Evolutionary conservation across 2,888 invertebrate species (phyloP).

Genomic region (Scaptomyza caliginosa): DNA sequence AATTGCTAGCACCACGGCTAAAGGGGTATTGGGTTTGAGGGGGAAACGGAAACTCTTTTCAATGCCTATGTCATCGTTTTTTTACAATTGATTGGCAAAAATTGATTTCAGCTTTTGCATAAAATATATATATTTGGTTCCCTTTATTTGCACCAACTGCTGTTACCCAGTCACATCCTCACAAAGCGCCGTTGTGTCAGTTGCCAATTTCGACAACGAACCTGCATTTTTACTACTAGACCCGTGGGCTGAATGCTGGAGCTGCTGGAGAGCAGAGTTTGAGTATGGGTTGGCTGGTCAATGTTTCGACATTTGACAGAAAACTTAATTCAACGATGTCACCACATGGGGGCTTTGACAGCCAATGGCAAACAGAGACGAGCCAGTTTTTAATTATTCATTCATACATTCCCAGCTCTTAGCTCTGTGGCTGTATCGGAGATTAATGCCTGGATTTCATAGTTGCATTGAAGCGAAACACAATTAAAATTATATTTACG

Average conservation of each 20-base stretch:
- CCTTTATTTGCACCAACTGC: conserved; percentile 70
- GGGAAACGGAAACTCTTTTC: conserved; percentile 15
- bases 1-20: background rate
- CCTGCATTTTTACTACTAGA: conserved; percentile 6
- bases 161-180: conserved; percentile 44
- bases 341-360: conserved; percentile 65
- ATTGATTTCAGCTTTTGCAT: conserved; percentile 76
- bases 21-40: background rate
- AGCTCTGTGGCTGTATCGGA: background rate
- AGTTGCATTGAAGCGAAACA: background rate
- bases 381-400: conserved; percentile 27
- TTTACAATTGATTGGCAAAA: conserved; percentile 76
- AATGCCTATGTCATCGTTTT: conserved; percentile 56
- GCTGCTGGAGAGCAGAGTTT: background rate
- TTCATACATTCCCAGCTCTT: background rate
- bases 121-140: conserved; percentile 68
- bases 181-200: conserved; percentile 32
- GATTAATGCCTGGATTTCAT: background rate
- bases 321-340: conserved; percentile 75
- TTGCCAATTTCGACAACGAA: conserved; percentile 5
- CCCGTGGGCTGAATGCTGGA: background rate
- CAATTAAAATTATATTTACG: background rate
- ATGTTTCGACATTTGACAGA: conserved; percentile 71
- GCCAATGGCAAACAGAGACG: conserved; percentile 4
- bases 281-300: conserved; percentile 34